A percentile compares a stretch with the other conserved stretches of the same genome.
These are phyloP conservation scores for Lampris incognitus DNA, from an alignment of 2,113 vertebrate genomes.

Conservation along the genomic window DNA sequence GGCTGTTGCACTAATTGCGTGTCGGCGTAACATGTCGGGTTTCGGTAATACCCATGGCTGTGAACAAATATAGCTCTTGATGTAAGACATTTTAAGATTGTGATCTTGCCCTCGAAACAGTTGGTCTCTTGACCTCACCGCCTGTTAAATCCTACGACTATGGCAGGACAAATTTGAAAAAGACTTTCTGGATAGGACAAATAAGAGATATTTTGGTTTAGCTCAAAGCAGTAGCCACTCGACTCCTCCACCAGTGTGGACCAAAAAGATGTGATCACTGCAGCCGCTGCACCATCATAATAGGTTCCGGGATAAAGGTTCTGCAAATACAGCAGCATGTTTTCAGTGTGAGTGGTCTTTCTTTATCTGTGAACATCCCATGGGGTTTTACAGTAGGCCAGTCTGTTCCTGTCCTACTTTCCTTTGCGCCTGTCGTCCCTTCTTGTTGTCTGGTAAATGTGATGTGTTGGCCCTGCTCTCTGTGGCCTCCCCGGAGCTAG, in stretches of 20 bases:
- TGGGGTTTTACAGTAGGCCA: conserved; percentile 68
- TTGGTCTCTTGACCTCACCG: conserved; percentile 18
- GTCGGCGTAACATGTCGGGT: conserved; percentile 19
- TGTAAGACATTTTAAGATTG: conserved; percentile 27
- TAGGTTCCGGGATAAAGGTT: conserved; percentile 3
- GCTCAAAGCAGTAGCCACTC: conserved; percentile 15
- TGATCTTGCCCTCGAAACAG: conserved; percentile 11
- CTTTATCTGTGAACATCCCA: conserved; percentile 61
- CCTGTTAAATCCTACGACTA: background rate
- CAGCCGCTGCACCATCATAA: conserved; percentile 7
- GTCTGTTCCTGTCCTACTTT: conserved; percentile 73
- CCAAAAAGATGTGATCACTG: conserved; percentile 11
- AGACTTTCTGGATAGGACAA: background rate
- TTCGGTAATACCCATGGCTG: background rate
- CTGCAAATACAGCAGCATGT: conserved; percentile 46
- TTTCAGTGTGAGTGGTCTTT: conserved; percentile 59
- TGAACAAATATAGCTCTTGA: conserved; percentile 26
- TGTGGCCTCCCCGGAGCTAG: conserved; percentile 34
- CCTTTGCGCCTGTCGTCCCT: conserved; percentile 40
- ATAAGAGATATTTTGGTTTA: conserved; percentile 5
- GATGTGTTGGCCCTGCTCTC: conserved; percentile 47
- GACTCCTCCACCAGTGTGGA: conserved; percentile 10
- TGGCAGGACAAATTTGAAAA: too few species aligned
- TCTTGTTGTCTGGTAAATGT: conserved; percentile 58
- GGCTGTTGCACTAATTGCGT: conserved; percentile 46